Percentiles rank a stretch among this genome's conserved stretches.
These are phyloP conservation scores for Drosophila birchii DNA, from an alignment of 2,888 invertebrate species.

Conservation along the genomic window DNA sequence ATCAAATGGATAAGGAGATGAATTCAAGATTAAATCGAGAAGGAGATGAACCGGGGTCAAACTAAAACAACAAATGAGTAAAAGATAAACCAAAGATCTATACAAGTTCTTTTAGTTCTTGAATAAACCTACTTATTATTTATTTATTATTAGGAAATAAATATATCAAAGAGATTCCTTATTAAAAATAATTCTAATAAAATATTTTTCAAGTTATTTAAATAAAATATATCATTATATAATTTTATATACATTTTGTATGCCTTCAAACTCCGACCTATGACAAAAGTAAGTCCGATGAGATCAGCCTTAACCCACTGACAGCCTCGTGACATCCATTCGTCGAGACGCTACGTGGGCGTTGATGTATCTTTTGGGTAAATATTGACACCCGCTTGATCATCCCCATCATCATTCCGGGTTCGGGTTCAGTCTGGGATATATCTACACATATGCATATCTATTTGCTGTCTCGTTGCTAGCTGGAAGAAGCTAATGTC, in stretches of 20 bases:
- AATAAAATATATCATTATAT: not conserved
- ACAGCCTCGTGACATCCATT: conserved; percentile 34
- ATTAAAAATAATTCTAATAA: not conserved
- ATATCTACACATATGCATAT: not conserved
- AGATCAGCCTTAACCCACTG: conserved; percentile 25
- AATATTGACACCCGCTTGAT: conserved; percentile 32
- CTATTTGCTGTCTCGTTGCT: conserved; percentile 19
- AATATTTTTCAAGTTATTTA: not conserved
- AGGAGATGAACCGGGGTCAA: not conserved
- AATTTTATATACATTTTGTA: not conserved
- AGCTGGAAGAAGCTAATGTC: conserved; percentile 54
- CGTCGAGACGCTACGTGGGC: conserved; percentile 12
- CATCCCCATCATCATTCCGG: not conserved
- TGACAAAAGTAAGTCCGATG: not conserved
- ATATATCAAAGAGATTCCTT: not conserved
- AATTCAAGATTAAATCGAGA: not conserved
- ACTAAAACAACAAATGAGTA: not conserved
- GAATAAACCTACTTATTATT: not conserved
- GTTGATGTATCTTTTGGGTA: conserved; percentile 5
- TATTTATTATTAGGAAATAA: not conserved
- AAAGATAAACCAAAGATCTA: not conserved
- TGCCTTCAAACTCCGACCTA: conserved; percentile 13
- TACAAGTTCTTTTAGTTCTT: not conserved
- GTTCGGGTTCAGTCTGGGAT: not conserved
- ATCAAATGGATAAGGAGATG: not conserved